Percentiles rank a stretch among this genome's conserved stretches.
Evolutionary conservation across 2,888 invertebrate species (phyloP).

Genomic region (Conops quadrifasciatus): DNA sequence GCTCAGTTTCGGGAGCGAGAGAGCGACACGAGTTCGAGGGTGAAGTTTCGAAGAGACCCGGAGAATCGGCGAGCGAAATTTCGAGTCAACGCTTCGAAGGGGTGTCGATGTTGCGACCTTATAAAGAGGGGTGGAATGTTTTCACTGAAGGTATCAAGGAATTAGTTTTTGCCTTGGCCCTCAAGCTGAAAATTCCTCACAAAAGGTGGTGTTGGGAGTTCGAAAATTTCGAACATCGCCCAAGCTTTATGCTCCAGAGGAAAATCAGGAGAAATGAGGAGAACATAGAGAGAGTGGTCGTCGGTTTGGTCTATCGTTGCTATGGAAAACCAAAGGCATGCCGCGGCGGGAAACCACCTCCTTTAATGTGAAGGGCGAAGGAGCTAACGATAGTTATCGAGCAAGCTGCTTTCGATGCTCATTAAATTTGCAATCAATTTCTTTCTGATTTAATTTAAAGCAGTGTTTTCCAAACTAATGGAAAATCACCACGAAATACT

Average conservation of each 20-base stretch:
- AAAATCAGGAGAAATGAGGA: conserved; percentile 2
- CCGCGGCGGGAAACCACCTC: no score
- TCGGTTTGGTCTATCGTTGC: no score
- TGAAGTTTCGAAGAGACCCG: conserved; percentile 12
- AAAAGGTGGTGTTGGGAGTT: not conserved
- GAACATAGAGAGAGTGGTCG: no score
- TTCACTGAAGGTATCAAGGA: not conserved
- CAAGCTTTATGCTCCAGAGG: not conserved
- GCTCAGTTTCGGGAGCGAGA: not conserved
- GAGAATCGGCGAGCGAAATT: not conserved
- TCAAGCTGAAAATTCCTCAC: not conserved
- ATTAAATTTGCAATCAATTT: no score
- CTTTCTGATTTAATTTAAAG: not conserved
- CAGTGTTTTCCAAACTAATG: not conserved
- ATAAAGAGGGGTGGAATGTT: not conserved
- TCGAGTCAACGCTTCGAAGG: not conserved
- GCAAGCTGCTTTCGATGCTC: no score
- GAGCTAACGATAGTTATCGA: no score
- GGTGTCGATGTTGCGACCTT: not conserved
- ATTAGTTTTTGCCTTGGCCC: not conserved
- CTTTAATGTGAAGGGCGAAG: no score
- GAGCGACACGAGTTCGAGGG: conserved; percentile 10
- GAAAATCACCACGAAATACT: not conserved
- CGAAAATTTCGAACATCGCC: not conserved
- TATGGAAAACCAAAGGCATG: no score